Conservation (phyloP, 1,140 invertebrate species). For the Adoxophyes honmai region DNA sequence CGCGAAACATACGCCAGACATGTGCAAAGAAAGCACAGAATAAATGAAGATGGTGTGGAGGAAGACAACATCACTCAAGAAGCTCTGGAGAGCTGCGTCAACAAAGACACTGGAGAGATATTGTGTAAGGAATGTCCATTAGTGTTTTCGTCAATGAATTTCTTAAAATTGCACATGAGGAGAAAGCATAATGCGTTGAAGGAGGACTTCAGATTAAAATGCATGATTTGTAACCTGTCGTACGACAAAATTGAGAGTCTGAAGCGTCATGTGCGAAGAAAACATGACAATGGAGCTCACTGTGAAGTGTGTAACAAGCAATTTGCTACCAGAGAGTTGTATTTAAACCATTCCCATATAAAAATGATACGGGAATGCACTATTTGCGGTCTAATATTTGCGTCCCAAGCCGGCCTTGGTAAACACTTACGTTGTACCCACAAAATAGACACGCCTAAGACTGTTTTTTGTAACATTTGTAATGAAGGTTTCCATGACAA, state of each 20-base stretch:
- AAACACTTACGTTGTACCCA: constrained; percentile 64
- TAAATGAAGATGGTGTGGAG: constrained; percentile 39
- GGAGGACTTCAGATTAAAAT: constrained; percentile 61
- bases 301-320: constrained; percentile 63
- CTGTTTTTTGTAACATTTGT: constrained; percentile 54
- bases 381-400: constrained; percentile 62
- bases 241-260: constrained; percentile 67
- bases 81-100: constrained; percentile 31
- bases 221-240: constrained; percentile 61
- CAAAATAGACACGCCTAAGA: constrained; percentile 57
- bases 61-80: constrained; percentile 22
- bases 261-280: constrained; percentile 60
- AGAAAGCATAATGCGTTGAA: constrained; percentile 62
- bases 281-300: constrained; percentile 55
- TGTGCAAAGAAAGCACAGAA: constrained; percentile 62
- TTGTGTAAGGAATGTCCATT: constrained; percentile 57
- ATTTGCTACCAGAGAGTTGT: constrained; percentile 53
- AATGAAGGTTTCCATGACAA: constrained; percentile 62
- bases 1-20: constrained; percentile 63
- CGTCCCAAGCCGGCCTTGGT: constrained; percentile 50
- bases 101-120: constrained; percentile 55
- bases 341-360: constrained; percentile 55
- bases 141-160: constrained; percentile 59
- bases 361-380: constrained; percentile 55
- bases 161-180: constrained; percentile 63